Conservation (phyloP, 2,797 vertebrate species). For the Sebastes itinus region DNA sequence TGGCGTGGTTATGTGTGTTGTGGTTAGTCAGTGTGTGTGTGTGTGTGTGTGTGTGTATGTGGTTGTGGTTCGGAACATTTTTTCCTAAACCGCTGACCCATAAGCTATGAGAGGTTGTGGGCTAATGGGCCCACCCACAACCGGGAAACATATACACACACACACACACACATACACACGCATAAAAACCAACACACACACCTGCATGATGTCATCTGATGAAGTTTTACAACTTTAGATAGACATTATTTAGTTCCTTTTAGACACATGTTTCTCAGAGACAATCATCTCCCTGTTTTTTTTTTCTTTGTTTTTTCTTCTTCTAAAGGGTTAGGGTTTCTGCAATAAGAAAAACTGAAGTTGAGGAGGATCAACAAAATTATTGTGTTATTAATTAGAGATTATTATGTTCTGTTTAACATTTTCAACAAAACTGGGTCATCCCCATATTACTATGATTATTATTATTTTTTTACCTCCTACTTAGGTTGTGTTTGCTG, state of each 20-base stretch:
- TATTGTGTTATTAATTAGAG: neutral
- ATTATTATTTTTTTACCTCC: neutral
- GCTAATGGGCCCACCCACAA: slow-evolving; percentile 79
- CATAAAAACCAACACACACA: slow-evolving; percentile 14
- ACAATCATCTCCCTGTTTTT: slow-evolving; percentile 8
- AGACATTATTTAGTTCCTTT: slow-evolving; percentile 23
- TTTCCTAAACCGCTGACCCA: slow-evolving; percentile 76
- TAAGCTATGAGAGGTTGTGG: slow-evolving; percentile 65
- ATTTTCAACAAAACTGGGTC: neutral
- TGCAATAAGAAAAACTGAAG: neutral
- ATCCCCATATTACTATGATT: neutral
- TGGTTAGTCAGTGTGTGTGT: slow-evolving; percentile 36
- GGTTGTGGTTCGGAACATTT: slow-evolving; percentile 68
- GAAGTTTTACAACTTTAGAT: slow-evolving; percentile 22
- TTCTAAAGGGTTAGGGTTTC: neutral
- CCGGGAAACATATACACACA: slow-evolving; percentile 50
- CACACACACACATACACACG: neutral
- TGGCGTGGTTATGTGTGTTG: slow-evolving; percentile 58
- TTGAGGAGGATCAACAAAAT: neutral
- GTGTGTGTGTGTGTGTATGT: slow-evolving; percentile 14
- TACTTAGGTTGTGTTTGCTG: neutral
- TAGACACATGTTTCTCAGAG: neutral
- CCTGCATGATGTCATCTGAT: slow-evolving; percentile 34
- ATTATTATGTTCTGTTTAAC: neutral
- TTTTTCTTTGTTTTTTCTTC: slow-evolving; percentile 9